These are phyloP conservation scores for Pelodytes ibericus DNA, from an alignment of 2,797 vertebrate genomes.

Conservation along the genomic window DNA sequence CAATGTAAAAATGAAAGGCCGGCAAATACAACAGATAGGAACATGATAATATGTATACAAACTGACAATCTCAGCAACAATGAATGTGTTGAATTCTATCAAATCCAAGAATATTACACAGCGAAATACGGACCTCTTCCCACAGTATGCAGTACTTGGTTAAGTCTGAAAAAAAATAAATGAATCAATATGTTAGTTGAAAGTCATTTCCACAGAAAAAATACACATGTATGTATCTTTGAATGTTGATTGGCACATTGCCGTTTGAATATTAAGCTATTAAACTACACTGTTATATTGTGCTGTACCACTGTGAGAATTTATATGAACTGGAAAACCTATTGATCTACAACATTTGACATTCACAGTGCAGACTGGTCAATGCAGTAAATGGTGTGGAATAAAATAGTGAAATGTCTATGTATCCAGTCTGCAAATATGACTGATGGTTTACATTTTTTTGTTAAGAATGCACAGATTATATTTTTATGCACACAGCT, in stretches of 20 bases:
- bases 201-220: background rate
- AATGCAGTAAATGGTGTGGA: too few relatives aligned
- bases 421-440: too few relatives aligned
- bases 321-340: too few relatives aligned
- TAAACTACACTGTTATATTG: too few relatives aligned
- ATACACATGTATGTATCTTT: background rate
- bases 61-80: conserved; percentile 73
- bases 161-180: conserved; percentile 81
- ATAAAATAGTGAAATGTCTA: too few relatives aligned
- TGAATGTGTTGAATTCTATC: conserved; percentile 76
- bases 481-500: background rate
- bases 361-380: too few relatives aligned
- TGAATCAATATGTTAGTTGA: conserved; percentile 11
- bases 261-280: too few relatives aligned
- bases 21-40: conserved; percentile 76
- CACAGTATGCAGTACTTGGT: conserved; percentile 81
- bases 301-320: too few relatives aligned
- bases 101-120: conserved; percentile 81
- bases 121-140: conserved; percentile 76
- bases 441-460: too few relatives aligned
- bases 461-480: background rate
- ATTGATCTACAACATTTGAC: too few relatives aligned
- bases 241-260: background rate
- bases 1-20: conserved; percentile 71
- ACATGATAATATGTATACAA: conserved; percentile 77